phyloP scores from a whole-genome alignment of 2,888 invertebrate species.

The Tipula lateralis region DNA sequence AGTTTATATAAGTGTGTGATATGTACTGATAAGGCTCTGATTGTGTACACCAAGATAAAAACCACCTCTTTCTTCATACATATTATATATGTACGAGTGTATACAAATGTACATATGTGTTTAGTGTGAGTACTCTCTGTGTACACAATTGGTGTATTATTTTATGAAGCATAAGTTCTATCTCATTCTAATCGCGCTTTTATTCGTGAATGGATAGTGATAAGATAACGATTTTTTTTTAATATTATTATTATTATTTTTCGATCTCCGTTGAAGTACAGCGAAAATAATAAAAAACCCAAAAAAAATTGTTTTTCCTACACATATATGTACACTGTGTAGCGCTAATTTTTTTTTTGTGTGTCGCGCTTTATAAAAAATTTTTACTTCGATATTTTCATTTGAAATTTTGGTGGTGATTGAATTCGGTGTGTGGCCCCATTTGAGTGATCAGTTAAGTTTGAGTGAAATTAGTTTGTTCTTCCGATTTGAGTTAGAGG shows the following conservation, averaged over 20 bases:
- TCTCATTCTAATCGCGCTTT: constrained; percentile 29
- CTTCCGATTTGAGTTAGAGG: neutral
- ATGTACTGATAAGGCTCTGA: constrained; percentile 14
- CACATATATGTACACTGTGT: neutral
- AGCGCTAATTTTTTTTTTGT: constrained; percentile 24
- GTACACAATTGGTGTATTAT: neutral
- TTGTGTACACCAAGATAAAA: neutral
- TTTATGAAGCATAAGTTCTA: neutral
- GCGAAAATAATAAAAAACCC: neutral
- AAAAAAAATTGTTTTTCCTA: neutral
- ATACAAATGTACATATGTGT: neutral
- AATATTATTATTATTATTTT: neutral
- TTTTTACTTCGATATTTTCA: constrained; percentile 26
- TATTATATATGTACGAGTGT: neutral
- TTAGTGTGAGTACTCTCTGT: neutral
- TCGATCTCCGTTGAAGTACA: constrained; percentile 20
- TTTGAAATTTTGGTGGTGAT: constrained; percentile 24
- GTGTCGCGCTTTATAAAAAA: constrained; percentile 12
- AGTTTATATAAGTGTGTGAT: neutral
- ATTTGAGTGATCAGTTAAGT: neutral
- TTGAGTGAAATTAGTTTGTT: neutral
- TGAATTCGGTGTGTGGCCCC: neutral
- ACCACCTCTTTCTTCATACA: neutral
- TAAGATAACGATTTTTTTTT: constrained; percentile 21
- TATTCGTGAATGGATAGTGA: constrained; percentile 27